Evolutionary conservation across 2,888 invertebrate species (phyloP).

Genomic region (Cataglyphis cursor): DNA sequence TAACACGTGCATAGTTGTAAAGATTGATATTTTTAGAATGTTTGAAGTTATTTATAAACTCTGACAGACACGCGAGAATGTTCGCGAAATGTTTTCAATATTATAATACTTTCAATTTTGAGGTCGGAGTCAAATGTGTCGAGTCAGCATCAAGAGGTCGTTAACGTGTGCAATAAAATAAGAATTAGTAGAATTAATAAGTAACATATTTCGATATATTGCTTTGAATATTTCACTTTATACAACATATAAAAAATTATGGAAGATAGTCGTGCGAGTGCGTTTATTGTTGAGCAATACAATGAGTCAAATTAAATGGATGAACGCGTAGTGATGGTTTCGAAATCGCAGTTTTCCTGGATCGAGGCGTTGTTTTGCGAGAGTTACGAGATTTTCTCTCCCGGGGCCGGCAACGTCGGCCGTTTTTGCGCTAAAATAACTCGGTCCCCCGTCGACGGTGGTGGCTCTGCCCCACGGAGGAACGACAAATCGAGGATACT

Average conservation of each 20-base stretch:
- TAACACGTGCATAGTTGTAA: not conserved
- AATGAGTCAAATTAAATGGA: not conserved
- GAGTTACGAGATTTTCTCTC: slow-evolving; percentile 77
- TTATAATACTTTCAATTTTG: not conserved
- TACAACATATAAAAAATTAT: not conserved
- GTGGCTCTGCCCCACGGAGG: slow-evolving; percentile 56
- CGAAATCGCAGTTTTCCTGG: slow-evolving; percentile 81
- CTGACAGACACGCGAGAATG: no score
- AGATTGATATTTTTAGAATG: not conserved
- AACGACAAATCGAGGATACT: slow-evolving; percentile 70
- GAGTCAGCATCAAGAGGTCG: not conserved
- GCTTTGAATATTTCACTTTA: not conserved
- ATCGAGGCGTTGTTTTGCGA: slow-evolving; percentile 79
- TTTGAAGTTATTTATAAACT: slow-evolving; percentile 18
- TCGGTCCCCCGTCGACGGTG: slow-evolving; percentile 69
- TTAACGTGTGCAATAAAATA: not conserved
- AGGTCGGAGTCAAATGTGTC: not conserved
- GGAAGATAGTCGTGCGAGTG: not conserved
- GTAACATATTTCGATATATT: not conserved
- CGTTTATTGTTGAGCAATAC: not conserved
- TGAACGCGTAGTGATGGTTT: slow-evolving; percentile 67
- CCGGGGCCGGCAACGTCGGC: slow-evolving; percentile 75
- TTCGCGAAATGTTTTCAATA: not conserved
- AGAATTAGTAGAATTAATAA: not conserved
- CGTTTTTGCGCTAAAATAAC: slow-evolving; percentile 78